phyloP scores from a whole-genome alignment of 2,888 invertebrate genomes.

The Drepana falcataria region DNA sequence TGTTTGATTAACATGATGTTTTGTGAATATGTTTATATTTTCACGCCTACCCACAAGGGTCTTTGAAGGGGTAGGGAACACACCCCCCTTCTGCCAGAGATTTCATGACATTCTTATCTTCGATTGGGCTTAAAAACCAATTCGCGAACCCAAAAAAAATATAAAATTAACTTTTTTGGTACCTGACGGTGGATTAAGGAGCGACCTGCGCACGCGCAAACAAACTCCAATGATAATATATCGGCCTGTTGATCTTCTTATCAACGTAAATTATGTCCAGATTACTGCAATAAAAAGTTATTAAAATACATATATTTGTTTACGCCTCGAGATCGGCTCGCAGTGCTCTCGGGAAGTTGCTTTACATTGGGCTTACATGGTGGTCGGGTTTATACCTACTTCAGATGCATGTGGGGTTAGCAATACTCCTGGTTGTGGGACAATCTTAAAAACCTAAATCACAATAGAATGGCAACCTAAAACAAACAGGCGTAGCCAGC shows the following conservation, averaged over 20 bases:
- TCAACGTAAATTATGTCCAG: conserved; percentile 70
- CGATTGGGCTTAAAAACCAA: neutral
- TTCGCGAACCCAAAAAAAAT: conserved; percentile 7
- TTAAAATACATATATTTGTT: conserved; percentile 75
- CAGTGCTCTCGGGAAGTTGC: conserved; percentile 16
- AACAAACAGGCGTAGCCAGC: no score
- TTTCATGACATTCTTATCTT: neutral
- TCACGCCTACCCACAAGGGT: no score
- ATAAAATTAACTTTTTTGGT: conserved; percentile 8
- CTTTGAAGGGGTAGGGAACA: no score
- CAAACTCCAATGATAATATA: conserved; percentile 45
- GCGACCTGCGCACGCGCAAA: conserved; percentile 28
- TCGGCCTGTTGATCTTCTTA: conserved; percentile 63
- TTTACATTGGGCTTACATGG: conserved; percentile 26
- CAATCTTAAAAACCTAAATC: no score
- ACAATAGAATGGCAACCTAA: no score
- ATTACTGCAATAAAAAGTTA: conserved; percentile 73
- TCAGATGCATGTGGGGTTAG: no score
- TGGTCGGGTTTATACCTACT: neutral
- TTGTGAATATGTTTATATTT: no score
- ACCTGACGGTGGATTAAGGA: conserved; percentile 25
- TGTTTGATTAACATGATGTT: no score
- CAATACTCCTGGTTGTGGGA: no score
- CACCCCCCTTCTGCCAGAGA: no score
- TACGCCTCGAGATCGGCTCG: conserved; percentile 40